Base-by-base conservation (phyloP, 2,797 vertebrate species). In the Synaphobranchus kaupii region DNA sequence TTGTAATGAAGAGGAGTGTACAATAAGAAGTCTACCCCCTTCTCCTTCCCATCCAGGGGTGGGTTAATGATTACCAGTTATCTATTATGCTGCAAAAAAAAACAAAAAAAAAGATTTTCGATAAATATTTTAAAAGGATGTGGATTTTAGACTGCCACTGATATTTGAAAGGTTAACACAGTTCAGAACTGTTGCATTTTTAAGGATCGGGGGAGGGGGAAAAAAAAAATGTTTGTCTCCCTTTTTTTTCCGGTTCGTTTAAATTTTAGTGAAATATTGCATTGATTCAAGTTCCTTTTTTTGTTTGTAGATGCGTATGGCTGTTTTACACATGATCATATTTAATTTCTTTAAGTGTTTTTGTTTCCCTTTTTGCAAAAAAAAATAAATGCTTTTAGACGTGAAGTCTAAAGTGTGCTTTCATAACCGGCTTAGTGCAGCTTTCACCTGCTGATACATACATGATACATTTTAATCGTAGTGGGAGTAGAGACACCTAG, bases 341-440 rank as follows among this genome's bases (percentile, higher is more conserved):
- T 97, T 97, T 96, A 96, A 96, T 91, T 95, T 84, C 85, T 10
- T 56, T 84, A 47, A 28, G 63, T 86, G 66, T 80, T 97, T 90
- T 92, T 48, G 17, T 25, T 48, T n/a, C 44, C n/a, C 4, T 80
- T 95, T 95, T 96, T 95, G 94, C 96, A 96, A 95, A 97, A 95
- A 95, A 97, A 95, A 98, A 98, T 97, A 97, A 98, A 98, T 94
- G 95, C 96, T 97, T 97, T 95, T 97, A 98, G 97, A 96, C 96
- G 95, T 96, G 94, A 93, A 12, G 7, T n/a, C n/a, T n/a, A n/a
- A n/a, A n/a, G 91, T 73, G n/a, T 81, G 56, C 58, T 39, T 39
- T 54, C 13, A n/a, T 86, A 52, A 58, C 39, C 60, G 34, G 2
- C 10, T 31, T 39, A 20, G 39, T 7, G 44, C 44, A 1, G 22